These are phyloP conservation scores for Rugalucina vietnamica DNA, from an alignment of 2,888 invertebrate species.

Conservation along the genomic window DNA sequence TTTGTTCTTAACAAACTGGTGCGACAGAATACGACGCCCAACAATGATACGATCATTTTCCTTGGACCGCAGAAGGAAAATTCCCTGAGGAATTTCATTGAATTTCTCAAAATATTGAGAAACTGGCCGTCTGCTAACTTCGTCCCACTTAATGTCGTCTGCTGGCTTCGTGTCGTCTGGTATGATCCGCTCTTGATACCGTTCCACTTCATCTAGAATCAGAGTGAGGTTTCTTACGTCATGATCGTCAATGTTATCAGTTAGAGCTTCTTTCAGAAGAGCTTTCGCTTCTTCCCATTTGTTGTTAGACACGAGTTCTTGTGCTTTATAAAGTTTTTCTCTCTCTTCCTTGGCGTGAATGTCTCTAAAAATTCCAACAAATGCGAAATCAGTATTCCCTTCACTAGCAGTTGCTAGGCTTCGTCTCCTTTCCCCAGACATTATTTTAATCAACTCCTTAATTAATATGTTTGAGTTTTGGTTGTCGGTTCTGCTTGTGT, in stretches of 20 bases:
- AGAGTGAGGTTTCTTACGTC: conserved; percentile 62
- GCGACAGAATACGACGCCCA: conserved; percentile 64
- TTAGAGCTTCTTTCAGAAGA: conserved; percentile 42
- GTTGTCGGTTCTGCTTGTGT: no score
- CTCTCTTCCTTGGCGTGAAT: conserved; percentile 60
- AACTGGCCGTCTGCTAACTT: conserved; percentile 43
- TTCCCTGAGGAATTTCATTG: conserved; percentile 65
- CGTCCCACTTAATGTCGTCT: conserved; percentile 59
- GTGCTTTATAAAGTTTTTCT: conserved; percentile 58
- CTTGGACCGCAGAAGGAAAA: conserved; percentile 59
- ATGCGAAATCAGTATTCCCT: conserved; percentile 56
- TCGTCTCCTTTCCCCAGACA: conserved; percentile 17
- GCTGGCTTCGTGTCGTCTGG: conserved; percentile 38
- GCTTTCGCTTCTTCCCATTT: conserved; percentile 58
- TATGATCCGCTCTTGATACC: conserved; percentile 57
- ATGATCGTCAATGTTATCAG: conserved; percentile 54
- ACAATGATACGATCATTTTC: conserved; percentile 49
- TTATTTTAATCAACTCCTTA: no score
- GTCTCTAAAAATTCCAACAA: conserved; percentile 68
- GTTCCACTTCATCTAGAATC: conserved; percentile 59
- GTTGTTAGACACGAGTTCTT: conserved; percentile 51
- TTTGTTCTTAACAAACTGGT: conserved; percentile 64
- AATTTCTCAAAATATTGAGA: conserved; percentile 61
- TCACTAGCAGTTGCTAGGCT: conserved; percentile 64
- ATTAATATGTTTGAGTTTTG: no score